phyloP scores from a whole-genome alignment of 2,797 vertebrate species.

The Rhyacichthys aspro region DNA sequence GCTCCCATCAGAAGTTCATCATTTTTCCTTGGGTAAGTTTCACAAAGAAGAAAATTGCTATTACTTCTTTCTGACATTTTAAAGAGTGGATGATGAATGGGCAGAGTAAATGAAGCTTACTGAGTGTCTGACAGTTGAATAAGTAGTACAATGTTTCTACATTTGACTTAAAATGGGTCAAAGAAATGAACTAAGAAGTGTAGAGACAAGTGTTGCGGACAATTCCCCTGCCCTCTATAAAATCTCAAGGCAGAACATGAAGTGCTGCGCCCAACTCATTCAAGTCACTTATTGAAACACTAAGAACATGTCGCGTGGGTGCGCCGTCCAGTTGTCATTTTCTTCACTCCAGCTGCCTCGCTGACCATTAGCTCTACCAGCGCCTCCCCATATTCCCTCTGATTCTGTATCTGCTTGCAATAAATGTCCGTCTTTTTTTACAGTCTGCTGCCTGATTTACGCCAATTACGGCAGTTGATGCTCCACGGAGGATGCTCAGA shows the following conservation, averaged over 20 bases:
- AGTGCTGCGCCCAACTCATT: slow-evolving; percentile 21
- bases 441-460: slow-evolving; percentile 74
- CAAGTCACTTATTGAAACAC: slow-evolving; percentile 27
- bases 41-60: background rate
- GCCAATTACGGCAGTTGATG: slow-evolving; percentile 72
- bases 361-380: slow-evolving; percentile 57
- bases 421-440: slow-evolving; percentile 67
- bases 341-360: slow-evolving; percentile 55
- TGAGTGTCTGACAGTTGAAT: background rate
- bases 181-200: background rate
- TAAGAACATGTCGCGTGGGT: slow-evolving; percentile 12
- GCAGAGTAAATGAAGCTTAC: background rate
- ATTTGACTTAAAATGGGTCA: background rate
- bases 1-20: background rate
- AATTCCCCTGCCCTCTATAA: background rate
- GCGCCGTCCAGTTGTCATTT: slow-evolving; percentile 38
- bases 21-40: background rate
- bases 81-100: slow-evolving; percentile 1
- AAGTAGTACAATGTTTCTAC: background rate
- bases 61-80: background rate
- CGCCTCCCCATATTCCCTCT: slow-evolving; percentile 31
- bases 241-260: slow-evolving; percentile 16
- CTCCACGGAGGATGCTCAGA: slow-evolving; percentile 64
- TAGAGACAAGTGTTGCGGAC: background rate
- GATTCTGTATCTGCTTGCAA: slow-evolving; percentile 50